Base-by-base conservation (phyloP, 2,888 invertebrate genomes). In the Caenorhabditis sinica region DNA sequence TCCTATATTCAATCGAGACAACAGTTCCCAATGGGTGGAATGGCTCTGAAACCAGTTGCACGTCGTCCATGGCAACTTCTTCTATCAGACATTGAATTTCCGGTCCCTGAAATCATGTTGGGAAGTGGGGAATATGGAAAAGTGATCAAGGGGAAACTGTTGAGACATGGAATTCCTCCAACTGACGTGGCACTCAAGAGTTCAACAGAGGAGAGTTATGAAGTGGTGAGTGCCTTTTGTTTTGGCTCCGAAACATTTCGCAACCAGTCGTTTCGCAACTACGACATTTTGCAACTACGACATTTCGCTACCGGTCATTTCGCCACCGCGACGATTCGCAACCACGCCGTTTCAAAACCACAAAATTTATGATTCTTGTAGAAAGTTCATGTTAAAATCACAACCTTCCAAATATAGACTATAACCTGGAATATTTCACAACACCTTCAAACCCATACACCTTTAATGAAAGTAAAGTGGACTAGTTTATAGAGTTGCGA, bases 121-220 rank as follows among this genome's bases (percentile, higher is more conserved):
- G 76, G 76, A 30, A 77, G 53, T 8, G 79, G 83, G 45, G 60
- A 77, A 2, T 83, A 65, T 40, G 83, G 83, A 25, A 66, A 66
- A 43, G 83, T 83, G n/a, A 9, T 73, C 8, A 77, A 77, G 36
- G 83, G 36, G 43, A 77, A 60, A 20, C 33, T 77, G 1, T 5
- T 68, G 40, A 30, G 49, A 43, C 53, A 43, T 17, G 40, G 60
- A 11, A 43, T 20, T 5, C 45, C 25, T 0, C 43, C 69, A 36
- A 56, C 61, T 3, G 68, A 77, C n/a, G 73, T 83, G 0, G 83
- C 83, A 3, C 33, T 83, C 4, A 83, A 83, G 36, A 8, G 30
- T 2, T 33, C 71, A 4, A 65, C 43, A 3, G 58, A 49, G n/a
- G 58, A 65, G 30, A 25, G 9, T 45, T 61, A 43, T 2, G 69